Percentiles rank a stretch among this genome's conserved stretches.
These are phyloP conservation scores for Ptychodera flava DNA, from an alignment of 35 echinoderm and acorn worm species.

Conservation along the genomic window DNA sequence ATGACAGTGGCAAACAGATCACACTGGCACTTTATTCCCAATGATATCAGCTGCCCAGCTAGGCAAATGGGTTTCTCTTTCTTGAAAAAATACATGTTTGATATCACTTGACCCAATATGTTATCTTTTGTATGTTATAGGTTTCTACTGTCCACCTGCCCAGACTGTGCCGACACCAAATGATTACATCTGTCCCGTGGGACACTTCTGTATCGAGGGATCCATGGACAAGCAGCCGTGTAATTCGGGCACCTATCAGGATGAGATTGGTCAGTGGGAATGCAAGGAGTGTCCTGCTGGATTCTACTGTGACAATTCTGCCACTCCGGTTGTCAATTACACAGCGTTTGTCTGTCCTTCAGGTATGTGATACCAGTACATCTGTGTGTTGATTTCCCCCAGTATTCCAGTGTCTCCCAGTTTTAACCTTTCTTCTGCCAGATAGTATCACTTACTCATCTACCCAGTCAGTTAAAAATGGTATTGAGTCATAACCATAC, in stretches of 20 bases:
- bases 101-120: too few species aligned
- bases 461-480: too few species aligned
- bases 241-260: constrained; percentile 68
- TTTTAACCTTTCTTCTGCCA: too few species aligned
- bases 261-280: constrained; percentile 63
- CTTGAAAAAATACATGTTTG: too few species aligned
- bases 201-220: constrained; percentile 76
- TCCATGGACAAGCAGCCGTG: constrained; percentile 57
- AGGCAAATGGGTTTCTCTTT: too few species aligned
- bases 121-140: constrained; percentile 12
- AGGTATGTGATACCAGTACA: constrained; percentile 31
- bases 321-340: constrained; percentile 85
- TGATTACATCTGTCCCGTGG: constrained; percentile 70
- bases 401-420: too few species aligned
- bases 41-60: too few species aligned
- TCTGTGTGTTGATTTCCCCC: too few species aligned
- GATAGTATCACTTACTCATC: too few species aligned
- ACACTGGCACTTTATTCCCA: too few species aligned
- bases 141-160: constrained; percentile 85
- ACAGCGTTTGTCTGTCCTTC: constrained; percentile 77
- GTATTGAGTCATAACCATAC: too few species aligned
- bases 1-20: too few species aligned
- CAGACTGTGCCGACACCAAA: constrained; percentile 69
- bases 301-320: constrained; percentile 90
- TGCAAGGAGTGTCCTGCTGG: constrained; percentile 85